Percentiles rank a stretch among this genome's conserved stretches.
Conservation (phyloP, 2,113 vertebrate species). For the Scophthalmus maximus region DNA sequence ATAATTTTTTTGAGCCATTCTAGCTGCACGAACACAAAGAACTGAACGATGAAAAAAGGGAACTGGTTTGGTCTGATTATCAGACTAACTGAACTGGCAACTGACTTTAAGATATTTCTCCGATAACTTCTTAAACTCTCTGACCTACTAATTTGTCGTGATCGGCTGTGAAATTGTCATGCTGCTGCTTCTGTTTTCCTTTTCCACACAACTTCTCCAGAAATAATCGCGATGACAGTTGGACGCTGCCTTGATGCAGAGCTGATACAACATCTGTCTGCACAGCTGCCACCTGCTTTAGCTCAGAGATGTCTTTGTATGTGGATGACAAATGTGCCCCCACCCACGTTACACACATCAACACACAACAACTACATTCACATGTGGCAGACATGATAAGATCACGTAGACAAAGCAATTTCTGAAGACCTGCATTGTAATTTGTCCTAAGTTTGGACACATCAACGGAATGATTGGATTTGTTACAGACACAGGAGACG, state of each 20-base stretch:
- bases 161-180: background rate
- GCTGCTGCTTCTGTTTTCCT: background rate
- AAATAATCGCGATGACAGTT: too few species aligned
- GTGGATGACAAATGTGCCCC: slow-evolving; percentile 10
- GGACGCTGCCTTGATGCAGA: slow-evolving; percentile 23
- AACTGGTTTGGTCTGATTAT: background rate
- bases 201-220: too few species aligned
- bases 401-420: slow-evolving; percentile 9
- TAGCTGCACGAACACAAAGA: too few species aligned
- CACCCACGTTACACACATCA: background rate
- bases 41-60: too few species aligned
- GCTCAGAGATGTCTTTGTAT: slow-evolving; percentile 4
- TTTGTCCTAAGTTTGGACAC: slow-evolving; percentile 25
- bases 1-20: too few species aligned
- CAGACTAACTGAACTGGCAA: background rate
- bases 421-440: slow-evolving; percentile 24
- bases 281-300: slow-evolving; percentile 25
- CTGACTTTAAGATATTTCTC: background rate
- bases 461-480: slow-evolving; percentile 33
- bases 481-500: slow-evolving; percentile 5
- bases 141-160: too few species aligned
- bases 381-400: slow-evolving; percentile 12
- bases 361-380: slow-evolving; percentile 3
- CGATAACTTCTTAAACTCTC: background rate
- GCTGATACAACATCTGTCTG: slow-evolving; percentile 38